phyloP scores from a whole-genome alignment of 2,797 vertebrate species.

The Bradypodion ventrale region DNA sequence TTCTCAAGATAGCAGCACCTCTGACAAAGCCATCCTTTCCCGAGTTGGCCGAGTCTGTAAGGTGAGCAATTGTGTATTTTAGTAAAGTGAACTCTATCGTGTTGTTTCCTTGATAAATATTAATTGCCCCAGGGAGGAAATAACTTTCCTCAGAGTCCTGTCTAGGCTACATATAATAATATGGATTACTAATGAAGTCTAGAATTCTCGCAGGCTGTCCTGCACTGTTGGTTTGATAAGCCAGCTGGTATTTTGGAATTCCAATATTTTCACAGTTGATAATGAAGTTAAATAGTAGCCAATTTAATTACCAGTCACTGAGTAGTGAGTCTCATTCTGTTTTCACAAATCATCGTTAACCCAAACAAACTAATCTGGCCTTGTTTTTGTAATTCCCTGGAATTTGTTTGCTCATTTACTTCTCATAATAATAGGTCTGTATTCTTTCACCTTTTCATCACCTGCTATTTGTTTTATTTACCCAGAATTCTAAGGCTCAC shows the following conservation, averaged over 20 bases:
- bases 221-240: not conserved
- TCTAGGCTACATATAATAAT: not conserved
- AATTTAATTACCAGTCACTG: slow-evolving; percentile 14
- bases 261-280: not conserved
- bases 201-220: not conserved
- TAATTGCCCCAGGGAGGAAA: slow-evolving; percentile 32
- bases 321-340: slow-evolving; percentile 24
- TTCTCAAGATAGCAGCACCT: slow-evolving; percentile 86
- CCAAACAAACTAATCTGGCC: slow-evolving; percentile 1
- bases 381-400: not conserved
- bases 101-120: slow-evolving; percentile 25
- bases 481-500: not conserved
- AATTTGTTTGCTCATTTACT: not conserved
- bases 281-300: not conserved
- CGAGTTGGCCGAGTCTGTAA: slow-evolving; percentile 97
- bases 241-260: slow-evolving; percentile 2
- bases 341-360: slow-evolving; percentile 10
- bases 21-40: slow-evolving; percentile 91
- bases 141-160: not conserved
- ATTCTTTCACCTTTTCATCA: not conserved
- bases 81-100: not conserved
- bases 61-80: slow-evolving; percentile 76
- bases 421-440: not conserved
- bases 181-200: not conserved
- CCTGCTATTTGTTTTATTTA: not conserved